phyloP scores from a whole-genome alignment of 2,888 invertebrate genomes.

The Leptopterna dolabrata region DNA sequence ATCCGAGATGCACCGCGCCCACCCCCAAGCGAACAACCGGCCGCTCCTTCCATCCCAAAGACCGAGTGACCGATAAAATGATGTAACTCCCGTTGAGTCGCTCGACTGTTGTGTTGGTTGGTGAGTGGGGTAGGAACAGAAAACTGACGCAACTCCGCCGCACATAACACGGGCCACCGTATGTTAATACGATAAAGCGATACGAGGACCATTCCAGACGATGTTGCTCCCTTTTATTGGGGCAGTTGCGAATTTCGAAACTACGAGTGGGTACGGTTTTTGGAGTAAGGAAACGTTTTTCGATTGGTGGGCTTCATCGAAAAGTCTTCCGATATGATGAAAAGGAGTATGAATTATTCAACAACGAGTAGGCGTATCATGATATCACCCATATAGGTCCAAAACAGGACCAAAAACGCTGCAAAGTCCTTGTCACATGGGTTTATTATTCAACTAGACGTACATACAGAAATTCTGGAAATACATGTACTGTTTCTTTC shows the following conservation, averaged over 20 bases:
- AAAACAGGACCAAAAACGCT: no score
- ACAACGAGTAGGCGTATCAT: no score
- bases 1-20: slow-evolving; percentile 1
- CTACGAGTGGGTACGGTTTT: not conserved
- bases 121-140: not conserved
- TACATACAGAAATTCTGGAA: no score
- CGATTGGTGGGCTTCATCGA: no score
- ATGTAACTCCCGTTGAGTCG: slow-evolving; percentile 2
- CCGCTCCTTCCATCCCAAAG: slow-evolving; percentile 31
- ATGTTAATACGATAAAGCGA: slow-evolving; percentile 25
- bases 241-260: not conserved
- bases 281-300: not conserved
- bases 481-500: no score
- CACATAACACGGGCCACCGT: not conserved
- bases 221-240: not conserved
- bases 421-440: no score
- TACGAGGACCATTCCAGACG: not conserved
- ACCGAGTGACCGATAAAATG: slow-evolving; percentile 47
- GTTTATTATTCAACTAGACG: no score
- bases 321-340: no score
- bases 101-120: not conserved
- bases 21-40: not conserved
- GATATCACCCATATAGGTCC: no score
- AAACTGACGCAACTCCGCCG: slow-evolving; percentile 13
- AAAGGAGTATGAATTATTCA: no score